These are phyloP conservation scores for Chorisops tibialis DNA, from an alignment of 2,888 invertebrate genomes.

Conservation along the genomic window DNA sequence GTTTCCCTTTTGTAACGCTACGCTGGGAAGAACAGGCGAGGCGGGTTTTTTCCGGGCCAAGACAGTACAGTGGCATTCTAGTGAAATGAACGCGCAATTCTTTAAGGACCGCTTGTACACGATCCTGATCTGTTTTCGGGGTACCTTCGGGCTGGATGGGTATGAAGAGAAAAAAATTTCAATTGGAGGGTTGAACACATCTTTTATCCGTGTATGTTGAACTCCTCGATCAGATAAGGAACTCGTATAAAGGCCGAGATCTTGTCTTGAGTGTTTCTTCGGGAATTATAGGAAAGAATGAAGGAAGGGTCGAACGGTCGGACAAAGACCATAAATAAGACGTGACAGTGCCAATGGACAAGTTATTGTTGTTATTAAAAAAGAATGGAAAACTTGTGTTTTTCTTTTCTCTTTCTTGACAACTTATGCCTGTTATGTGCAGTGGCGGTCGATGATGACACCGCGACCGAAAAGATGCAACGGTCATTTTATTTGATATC, in stretches of 20 bases:
- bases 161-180: constrained; percentile 9
- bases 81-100: constrained; percentile 9
- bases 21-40: not conserved
- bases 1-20: constrained; percentile 6
- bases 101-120: not conserved
- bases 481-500: constrained; percentile 31
- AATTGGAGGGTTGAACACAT: constrained; percentile 29
- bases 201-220: constrained; percentile 23
- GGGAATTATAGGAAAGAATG: not conserved
- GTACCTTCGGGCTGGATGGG: not conserved
- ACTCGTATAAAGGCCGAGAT: constrained; percentile 16
- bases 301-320: constrained; percentile 11
- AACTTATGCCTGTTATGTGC: constrained; percentile 1
- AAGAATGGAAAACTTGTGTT: constrained; percentile 8
- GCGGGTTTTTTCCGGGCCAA: not conserved
- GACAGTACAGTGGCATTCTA: constrained; percentile 19
- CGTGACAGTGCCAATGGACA: constrained; percentile 33
- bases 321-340: constrained; percentile 33
- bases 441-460: constrained; percentile 15
- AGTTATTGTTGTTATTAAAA: constrained; percentile 30
- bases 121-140: not conserved
- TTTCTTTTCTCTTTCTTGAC: constrained; percentile 6
- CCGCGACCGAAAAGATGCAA: constrained; percentile 27
- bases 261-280: not conserved
- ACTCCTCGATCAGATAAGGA: constrained; percentile 31